A percentile compares a stretch with the other conserved stretches of the same genome.
These are phyloP conservation scores for Steatocranus sp. DNA, from an alignment of 2,797 vertebrate genomes.

Conservation along the genomic window DNA sequence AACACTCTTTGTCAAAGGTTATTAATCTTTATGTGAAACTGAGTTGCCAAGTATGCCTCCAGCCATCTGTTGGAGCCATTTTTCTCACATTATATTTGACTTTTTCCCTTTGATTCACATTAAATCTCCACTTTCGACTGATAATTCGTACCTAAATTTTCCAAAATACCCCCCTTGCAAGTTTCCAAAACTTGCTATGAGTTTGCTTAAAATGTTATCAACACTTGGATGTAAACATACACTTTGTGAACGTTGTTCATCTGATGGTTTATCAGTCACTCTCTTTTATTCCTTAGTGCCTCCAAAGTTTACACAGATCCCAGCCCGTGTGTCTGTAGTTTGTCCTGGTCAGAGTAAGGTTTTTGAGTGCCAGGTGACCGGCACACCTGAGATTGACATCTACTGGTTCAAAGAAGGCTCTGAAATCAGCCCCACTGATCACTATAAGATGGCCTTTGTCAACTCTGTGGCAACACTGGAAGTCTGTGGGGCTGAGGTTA, in stretches of 20 bases:
- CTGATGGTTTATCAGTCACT: neutral
- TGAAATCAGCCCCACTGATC: slow-evolving; percentile 82
- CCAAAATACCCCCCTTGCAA: neutral
- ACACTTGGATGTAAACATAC: slow-evolving; percentile 21
- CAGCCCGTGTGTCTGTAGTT: slow-evolving; percentile 84
- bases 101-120: neutral
- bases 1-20: slow-evolving; percentile 96
- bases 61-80: neutral
- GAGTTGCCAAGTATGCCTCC: neutral
- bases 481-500: slow-evolving; percentile 76
- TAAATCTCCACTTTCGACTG: neutral
- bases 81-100: neutral
- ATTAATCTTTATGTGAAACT: slow-evolving; percentile 7
- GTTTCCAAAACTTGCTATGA: neutral
- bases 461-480: slow-evolving; percentile 87
- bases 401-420: slow-evolving; percentile 94
- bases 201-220: neutral
- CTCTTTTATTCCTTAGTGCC: slow-evolving; percentile 78
- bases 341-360: slow-evolving; percentile 83
- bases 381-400: slow-evolving; percentile 90
- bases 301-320: slow-evolving; percentile 89
- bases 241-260: neutral
- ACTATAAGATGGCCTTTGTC: slow-evolving; percentile 78
- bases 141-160: neutral
- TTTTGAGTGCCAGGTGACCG: slow-evolving; percentile 92